These are phyloP conservation scores for Casuarius casuarius DNA, from an alignment of 2,113 vertebrate genomes.

Conservation along the genomic window DNA sequence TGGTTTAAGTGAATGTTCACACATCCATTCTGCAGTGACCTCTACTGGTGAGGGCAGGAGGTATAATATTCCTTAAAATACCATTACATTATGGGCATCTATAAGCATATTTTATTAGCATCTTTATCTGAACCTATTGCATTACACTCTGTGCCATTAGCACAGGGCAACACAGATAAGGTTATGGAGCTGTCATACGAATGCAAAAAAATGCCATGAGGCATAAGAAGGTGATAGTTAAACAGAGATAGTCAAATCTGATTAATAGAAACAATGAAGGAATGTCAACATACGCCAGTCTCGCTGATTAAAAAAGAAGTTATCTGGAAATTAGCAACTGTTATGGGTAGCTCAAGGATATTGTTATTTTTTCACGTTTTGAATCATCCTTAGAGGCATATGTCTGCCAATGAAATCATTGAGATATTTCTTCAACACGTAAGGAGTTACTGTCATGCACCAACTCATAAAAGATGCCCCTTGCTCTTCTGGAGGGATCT, in stretches of 20 bases:
- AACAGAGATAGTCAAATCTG: conserved; percentile 43
- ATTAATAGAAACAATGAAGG: conserved; percentile 35
- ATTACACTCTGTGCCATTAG: conserved; percentile 19
- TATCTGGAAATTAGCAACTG: conserved; percentile 66
- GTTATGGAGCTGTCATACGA: conserved; percentile 22
- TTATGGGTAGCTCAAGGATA: conserved; percentile 59
- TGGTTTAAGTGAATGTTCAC: not conserved
- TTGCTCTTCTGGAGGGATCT: conserved; percentile 34
- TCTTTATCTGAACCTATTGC: conserved; percentile 15
- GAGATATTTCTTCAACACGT: not conserved
- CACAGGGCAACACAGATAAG: not conserved
- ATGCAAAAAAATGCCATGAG: not conserved
- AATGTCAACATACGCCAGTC: conserved; percentile 30
- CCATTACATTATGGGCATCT: not conserved
- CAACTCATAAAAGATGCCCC: not conserved
- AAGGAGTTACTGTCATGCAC: conserved; percentile 26
- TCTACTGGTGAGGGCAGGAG: conserved; percentile 64
- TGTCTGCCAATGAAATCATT: conserved; percentile 33
- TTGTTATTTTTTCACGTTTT: conserved; percentile 47
- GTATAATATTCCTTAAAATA: not conserved
- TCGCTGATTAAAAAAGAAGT: conserved; percentile 43
- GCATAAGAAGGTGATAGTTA: conserved; percentile 41
- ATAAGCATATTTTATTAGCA: not conserved
- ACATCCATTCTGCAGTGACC: conserved; percentile 69
- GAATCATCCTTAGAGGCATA: not conserved